Evolutionary conservation across 2,888 invertebrate genomes (phyloP).

Genomic region (Ctena decussata): DNA sequence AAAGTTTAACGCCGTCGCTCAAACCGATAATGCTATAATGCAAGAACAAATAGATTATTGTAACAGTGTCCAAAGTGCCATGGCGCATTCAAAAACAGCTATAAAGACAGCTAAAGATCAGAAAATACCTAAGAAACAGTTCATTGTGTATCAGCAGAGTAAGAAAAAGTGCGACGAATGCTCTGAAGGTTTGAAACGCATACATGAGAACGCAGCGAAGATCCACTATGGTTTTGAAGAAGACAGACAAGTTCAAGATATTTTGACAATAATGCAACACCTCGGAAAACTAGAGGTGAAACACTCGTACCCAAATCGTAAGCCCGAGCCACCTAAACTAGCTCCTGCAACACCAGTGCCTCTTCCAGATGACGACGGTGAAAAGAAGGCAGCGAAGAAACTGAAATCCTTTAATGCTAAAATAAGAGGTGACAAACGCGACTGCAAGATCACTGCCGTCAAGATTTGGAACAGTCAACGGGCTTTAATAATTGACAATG

Average conservation of each 20-base stretch:
- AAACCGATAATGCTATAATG: conserved; percentile 56
- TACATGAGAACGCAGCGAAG: conserved; percentile 59
- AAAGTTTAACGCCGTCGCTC: conserved; percentile 56
- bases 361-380: conserved; percentile 44
- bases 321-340: conserved; percentile 47
- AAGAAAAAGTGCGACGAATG: conserved; percentile 60
- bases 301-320: conserved; percentile 55
- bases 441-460: conserved; percentile 58
- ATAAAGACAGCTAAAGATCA: conserved; percentile 54
- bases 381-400: conserved; percentile 54
- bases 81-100: conserved; percentile 56
- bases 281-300: conserved; percentile 63
- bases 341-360: conserved; percentile 54
- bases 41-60: conserved; percentile 65
- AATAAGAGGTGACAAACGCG: conserved; percentile 57
- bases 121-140: conserved; percentile 52
- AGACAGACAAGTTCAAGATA: conserved; percentile 57
- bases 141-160: conserved; percentile 58
- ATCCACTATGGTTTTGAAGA: conserved; percentile 62
- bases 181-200: conserved; percentile 45
- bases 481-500: conserved; percentile 54
- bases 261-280: conserved; percentile 45
- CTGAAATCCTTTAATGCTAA: conserved; percentile 62
- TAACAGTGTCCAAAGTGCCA: conserved; percentile 63
- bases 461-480: conserved; percentile 62